Evolutionary conservation across 2,797 vertebrate species (phyloP), one percentile per base, ranked within the genome.

Genomic region (Enteromius fasciolatus): DNA sequence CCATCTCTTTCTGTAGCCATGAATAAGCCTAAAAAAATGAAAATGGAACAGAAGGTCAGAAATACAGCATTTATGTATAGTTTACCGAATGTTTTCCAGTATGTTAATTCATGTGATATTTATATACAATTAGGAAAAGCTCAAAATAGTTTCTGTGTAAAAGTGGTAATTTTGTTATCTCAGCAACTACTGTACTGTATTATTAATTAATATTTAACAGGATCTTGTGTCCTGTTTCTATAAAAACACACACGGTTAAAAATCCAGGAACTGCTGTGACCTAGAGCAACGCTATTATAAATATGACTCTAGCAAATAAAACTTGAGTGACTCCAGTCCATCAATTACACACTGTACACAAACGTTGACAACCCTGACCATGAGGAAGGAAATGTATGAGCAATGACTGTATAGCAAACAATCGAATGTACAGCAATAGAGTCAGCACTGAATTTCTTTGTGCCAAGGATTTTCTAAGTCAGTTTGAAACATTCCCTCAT

Each of bases 1-100:
- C 98, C 91, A 96, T 95, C 90, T 98, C 97, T 89, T 95, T 97
- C 87, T 99, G 97, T 66, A 99, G 93, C 96, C 97, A 99, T 4
- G 95, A 92, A 87, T 97, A 99, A 68, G 97, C 96, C 98, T 99
- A 91, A 67, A 95, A 96, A 84, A 78, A 79, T 25, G 46, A 82
- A 63, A 69, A 48, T 14, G 33, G 68, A 31, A 31, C 41, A 68
- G 23, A 25, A 64, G 48, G 25, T 76, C 28, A 83, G 39, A 70
- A 57, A 76, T 46, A 48, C 59, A 64, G 59, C 23, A 77, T 46
- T 20, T 4, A 59, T 59, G 33, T 75, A 54, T 31, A 39, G 11
- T 74, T 52, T 54, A 59, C 14, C 41, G 52, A 59, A 41, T 59
- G 14, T 59, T 54, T 14, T 76, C 36, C 33, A 28, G 73, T 59